A percentile compares a stretch with the other conserved stretches of the same genome.
phyloP scores from a whole-genome alignment of 2,797 vertebrate genomes.

The Sebastes minor region DNA sequence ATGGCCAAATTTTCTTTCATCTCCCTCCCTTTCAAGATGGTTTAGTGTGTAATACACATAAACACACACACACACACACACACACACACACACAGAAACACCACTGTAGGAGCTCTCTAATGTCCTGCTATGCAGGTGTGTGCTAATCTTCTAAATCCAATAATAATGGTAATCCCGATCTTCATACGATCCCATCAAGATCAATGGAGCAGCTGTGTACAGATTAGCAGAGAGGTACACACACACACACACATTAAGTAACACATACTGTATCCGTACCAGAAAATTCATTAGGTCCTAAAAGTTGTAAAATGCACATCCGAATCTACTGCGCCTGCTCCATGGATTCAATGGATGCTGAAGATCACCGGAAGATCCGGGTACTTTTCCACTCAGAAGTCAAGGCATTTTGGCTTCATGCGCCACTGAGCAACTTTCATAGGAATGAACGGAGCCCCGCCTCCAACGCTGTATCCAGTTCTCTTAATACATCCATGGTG shows the following conservation, averaged over 20 bases:
- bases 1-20: conserved; percentile 55
- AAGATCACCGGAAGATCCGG: too few species aligned
- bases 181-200: conserved; percentile 37
- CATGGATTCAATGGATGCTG: too few species aligned
- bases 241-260: conserved; percentile 9
- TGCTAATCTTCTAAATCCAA: conserved; percentile 68
- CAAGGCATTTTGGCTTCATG: too few species aligned
- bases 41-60: conserved; percentile 20
- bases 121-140: conserved; percentile 70
- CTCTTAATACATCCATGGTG: too few species aligned
- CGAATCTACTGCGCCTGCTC: too few species aligned
- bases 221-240: conserved; percentile 26
- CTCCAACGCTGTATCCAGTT: too few species aligned
- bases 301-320: too few species aligned
- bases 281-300: background rate
- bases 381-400: too few species aligned
- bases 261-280: background rate
- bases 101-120: conserved; percentile 35
- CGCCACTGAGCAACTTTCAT: too few species aligned
- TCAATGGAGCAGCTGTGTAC: conserved; percentile 60
- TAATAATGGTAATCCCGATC: conserved; percentile 62
- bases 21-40: conserved; percentile 50
- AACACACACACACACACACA: conserved; percentile 9
- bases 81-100: background rate
- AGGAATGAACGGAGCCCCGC: too few species aligned